Conservation (phyloP, 2,888 invertebrate species). For the Drosophila kambysellisi region DNA sequence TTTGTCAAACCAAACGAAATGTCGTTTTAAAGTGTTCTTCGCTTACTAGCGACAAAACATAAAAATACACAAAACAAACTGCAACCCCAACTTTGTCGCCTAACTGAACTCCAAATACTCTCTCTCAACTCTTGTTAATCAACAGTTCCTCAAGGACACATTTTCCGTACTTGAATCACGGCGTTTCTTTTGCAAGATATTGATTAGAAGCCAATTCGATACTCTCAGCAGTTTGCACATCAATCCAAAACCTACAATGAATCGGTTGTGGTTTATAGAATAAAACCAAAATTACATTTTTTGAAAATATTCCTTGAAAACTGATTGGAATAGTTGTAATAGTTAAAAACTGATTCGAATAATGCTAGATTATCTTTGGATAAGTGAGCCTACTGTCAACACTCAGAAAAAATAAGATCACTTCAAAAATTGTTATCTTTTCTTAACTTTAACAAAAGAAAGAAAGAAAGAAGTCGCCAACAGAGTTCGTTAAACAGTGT, state of each 20-base stretch:
- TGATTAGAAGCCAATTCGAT: not conserved
- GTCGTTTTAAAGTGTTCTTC: conserved; percentile 54
- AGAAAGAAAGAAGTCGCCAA: not conserved
- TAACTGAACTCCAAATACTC: conserved; percentile 29
- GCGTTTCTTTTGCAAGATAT: not conserved
- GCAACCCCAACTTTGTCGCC: conserved; percentile 8
- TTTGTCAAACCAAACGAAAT: conserved; percentile 57
- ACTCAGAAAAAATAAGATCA: not conserved
- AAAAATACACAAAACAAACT: conserved; percentile 28
- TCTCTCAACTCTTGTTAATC: not conserved
- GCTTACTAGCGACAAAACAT: conserved; percentile 33
- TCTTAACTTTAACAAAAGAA: not conserved
- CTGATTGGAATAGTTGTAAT: not conserved
- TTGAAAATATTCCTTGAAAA: not conserved
- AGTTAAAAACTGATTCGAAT: not conserved
- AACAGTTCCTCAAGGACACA: not conserved
- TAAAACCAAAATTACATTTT: not conserved
- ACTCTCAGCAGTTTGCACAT: not conserved
- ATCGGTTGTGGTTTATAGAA: not conserved
- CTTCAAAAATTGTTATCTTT: not conserved
- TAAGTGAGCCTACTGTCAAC: too few relatives aligned
- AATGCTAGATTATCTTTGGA: too few relatives aligned
- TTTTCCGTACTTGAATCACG: too few relatives aligned
- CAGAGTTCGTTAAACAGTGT: not conserved
- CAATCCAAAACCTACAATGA: not conserved